Base-by-base conservation (phyloP, 2,113 vertebrate genomes). In the Anguilla rostrata region DNA sequence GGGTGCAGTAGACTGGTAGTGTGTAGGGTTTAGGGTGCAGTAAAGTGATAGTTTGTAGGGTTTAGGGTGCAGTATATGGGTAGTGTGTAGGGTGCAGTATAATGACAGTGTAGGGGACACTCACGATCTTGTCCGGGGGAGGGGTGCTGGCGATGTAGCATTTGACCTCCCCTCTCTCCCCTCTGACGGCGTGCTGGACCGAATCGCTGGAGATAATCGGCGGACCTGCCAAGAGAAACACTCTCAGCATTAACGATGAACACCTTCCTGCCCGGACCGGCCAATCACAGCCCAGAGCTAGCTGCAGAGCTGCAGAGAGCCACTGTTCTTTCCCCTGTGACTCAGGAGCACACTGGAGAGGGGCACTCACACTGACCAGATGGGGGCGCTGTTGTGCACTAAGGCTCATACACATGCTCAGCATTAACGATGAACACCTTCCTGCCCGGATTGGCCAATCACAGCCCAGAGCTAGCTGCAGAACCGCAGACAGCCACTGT, bases 91-190 rank as follows among this genome's bases (percentile, higher is more conserved):
- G 56, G 56, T 80, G 12, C 20, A 80, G 39, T 20, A 29, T 1
- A 41, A 20, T 40, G 14, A 41, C 0, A 26, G 71, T 79, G 60
- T 41, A 63, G 85, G 46, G 22, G 0, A 14, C 66, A 97, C 98
- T 98, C 93, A 99, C 98, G 15, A 98, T 99, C 92, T 98, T 97
- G 92, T 99, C 98, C 0, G 98, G 98, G 0, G 97, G 97, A 0
- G 98, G 98, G 0, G 97, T 98, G 94, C 98, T 99, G 83, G 97
- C 97, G 12, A 99, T 99, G 94, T 97, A 98, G 71, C 98, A 99
- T 83, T 98, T 97, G 91, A 99, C 97, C 89, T 98, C 97, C 22
- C 98, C 98, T 0, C 96, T 95, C 56, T 97, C 96, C 0, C 98
- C 98, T n/a, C 97, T 94, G 8, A 95, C 96, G 0, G 98, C 97